A percentile compares a stretch with the other conserved stretches of the same genome.
Evolutionary conservation across 2,797 vertebrate genomes (phyloP).

Genomic region (Scarus forsteni): DNA sequence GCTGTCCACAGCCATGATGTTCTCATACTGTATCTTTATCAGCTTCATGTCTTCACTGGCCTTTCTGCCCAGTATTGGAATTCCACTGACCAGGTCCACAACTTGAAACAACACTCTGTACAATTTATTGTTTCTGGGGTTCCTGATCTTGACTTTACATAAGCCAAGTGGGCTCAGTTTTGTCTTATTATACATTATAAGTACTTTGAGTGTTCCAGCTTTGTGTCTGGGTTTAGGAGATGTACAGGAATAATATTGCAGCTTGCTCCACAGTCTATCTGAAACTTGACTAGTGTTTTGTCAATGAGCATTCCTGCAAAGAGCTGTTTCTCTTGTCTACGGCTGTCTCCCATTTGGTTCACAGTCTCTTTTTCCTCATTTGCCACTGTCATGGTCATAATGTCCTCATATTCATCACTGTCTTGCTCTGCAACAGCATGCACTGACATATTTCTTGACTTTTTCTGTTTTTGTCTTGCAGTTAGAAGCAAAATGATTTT

Average conservation of each 20-base stretch:
- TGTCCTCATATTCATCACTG: conserved; percentile 19
- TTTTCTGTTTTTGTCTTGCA: background rate
- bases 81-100: background rate
- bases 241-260: conserved; percentile 23
- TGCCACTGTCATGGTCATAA: background rate
- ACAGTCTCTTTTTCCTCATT: background rate
- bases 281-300: conserved; percentile 7
- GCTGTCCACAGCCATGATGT: background rate
- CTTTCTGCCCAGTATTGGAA: conserved; percentile 2
- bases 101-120: conserved; percentile 39
- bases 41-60: background rate
- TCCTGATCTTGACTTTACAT: conserved; percentile 34
- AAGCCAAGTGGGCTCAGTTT: conserved; percentile 21
- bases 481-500: background rate
- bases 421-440: conserved; percentile 23
- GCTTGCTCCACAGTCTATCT: conserved; percentile 38
- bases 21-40: background rate
- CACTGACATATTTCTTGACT: background rate
- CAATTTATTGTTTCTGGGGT: conserved; percentile 43
- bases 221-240: conserved; percentile 13
- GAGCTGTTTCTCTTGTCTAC: background rate
- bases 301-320: conserved; percentile 28
- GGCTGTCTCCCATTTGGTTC: background rate
- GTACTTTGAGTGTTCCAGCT: conserved; percentile 20
- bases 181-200: conserved; percentile 34